Evolutionary conservation across 2,888 invertebrate species (phyloP).

Genomic region (Epiblema foenella): DNA sequence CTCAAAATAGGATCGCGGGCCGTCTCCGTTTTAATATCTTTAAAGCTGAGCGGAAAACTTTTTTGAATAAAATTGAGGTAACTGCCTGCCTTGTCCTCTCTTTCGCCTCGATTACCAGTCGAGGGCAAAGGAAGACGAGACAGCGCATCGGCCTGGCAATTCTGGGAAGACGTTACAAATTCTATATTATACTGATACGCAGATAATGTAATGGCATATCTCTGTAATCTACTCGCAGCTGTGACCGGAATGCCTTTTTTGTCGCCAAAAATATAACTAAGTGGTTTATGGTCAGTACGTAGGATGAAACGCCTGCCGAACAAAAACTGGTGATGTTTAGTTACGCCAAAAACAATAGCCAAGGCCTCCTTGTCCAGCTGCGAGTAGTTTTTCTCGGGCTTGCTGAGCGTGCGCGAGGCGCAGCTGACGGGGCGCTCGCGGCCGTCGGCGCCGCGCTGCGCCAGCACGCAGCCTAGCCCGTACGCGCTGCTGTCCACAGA

Average conservation of each 20-base stretch:
- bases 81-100: too few species aligned
- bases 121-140: too few species aligned
- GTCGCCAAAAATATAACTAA: background rate
- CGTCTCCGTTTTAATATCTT: too few species aligned
- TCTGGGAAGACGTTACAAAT: background rate
- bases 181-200: background rate
- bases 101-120: too few species aligned
- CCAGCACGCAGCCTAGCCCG: background rate
- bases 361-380: background rate
- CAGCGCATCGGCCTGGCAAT: background rate
- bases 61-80: too few species aligned
- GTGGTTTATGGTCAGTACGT: background rate
- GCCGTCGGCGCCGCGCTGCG: slow-evolving; percentile 14
- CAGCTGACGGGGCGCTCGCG: slow-evolving; percentile 1
- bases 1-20: too few species aligned
- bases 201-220: background rate
- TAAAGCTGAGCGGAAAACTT: too few species aligned
- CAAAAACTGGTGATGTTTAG: background rate
- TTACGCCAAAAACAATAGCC: background rate
- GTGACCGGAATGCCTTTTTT: background rate
- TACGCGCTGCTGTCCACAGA: slow-evolving; percentile 3
- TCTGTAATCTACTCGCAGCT: background rate
- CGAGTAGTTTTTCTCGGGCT: background rate
- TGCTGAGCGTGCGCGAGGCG: slow-evolving; percentile 2
- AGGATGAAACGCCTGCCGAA: background rate